A percentile compares a stretch with the other conserved stretches of the same genome.
Conservation (phyloP, 2,797 vertebrate species). For the Podarcis lilfordi region DNA sequence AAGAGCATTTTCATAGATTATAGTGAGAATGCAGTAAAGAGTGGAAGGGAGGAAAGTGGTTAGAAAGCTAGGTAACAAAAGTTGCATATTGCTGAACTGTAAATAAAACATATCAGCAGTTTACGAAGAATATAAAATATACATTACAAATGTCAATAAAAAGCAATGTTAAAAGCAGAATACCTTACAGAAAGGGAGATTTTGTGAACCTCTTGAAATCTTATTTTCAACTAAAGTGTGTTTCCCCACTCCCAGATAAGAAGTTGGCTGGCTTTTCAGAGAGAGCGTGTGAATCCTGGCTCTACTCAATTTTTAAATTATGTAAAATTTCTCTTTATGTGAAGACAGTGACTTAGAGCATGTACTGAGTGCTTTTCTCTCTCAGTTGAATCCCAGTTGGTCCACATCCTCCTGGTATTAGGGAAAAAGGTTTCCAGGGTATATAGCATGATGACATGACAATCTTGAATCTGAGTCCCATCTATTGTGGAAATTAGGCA, state of each 20-base stretch:
- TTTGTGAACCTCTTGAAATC: too few species aligned
- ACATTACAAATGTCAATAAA: too few species aligned
- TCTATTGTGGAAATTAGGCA: slow-evolving; percentile 6
- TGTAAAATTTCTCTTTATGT: neutral
- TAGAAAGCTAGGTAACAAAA: neutral
- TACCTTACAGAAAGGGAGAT: too few species aligned
- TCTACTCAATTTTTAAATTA: neutral
- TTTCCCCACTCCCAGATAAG: neutral
- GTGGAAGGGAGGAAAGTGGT: neutral
- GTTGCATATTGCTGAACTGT: too few species aligned
- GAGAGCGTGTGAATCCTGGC: neutral
- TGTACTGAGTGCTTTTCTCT: neutral
- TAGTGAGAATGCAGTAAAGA: too few species aligned
- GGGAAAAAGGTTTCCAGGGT: neutral
- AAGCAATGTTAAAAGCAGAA: too few species aligned
- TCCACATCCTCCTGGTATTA: neutral
- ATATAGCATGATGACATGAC: neutral
- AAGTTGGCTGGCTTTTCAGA: neutral
- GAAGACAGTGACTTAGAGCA: neutral
- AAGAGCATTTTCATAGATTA: neutral
- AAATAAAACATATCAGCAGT: too few species aligned
- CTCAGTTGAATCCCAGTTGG: neutral
- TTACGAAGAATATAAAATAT: too few species aligned
- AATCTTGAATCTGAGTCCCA: neutral
- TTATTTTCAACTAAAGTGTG: neutral